A percentile compares a stretch with the other conserved stretches of the same genome.
Evolutionary conservation across 2,888 invertebrate genomes (phyloP).

Genomic region (Cynaeus angustus): DNA sequence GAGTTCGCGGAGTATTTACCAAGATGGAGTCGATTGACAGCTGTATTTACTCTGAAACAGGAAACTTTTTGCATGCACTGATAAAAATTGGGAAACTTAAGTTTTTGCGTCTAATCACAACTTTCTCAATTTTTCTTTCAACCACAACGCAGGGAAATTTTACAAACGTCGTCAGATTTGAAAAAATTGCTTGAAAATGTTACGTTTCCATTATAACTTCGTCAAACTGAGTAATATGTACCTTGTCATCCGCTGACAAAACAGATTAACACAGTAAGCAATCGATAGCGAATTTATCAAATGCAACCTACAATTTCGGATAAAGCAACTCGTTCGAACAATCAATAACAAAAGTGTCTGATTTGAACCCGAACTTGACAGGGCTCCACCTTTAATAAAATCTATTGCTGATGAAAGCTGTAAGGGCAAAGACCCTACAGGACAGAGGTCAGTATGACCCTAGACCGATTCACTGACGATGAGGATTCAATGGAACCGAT

Average conservation of each 20-base stretch:
- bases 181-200: no score
- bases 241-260: background rate
- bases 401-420: slow-evolving; percentile 12
- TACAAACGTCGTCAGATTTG: no score
- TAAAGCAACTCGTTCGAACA: slow-evolving; percentile 29
- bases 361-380: slow-evolving; percentile 13
- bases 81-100: no score
- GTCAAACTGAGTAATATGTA: background rate
- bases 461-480: slow-evolving; percentile 1
- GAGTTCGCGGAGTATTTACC: slow-evolving; percentile 6
- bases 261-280: slow-evolving; percentile 17
- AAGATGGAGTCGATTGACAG: no score
- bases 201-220: no score
- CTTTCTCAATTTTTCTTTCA: slow-evolving; percentile 6
- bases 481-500: slow-evolving; percentile 16
- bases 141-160: background rate
- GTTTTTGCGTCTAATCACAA: background rate
- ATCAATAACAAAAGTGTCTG: slow-evolving; percentile 16
- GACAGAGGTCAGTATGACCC: slow-evolving; percentile 12
- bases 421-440: slow-evolving; percentile 8
- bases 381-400: slow-evolving; percentile 14
- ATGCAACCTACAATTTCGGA: slow-evolving; percentile 13
- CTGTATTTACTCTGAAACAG: no score
- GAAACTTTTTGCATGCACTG: no score
- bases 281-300: slow-evolving; percentile 29